Base-by-base conservation (phyloP, 2,888 invertebrate species). In the Aspidiotus rigidus region DNA sequence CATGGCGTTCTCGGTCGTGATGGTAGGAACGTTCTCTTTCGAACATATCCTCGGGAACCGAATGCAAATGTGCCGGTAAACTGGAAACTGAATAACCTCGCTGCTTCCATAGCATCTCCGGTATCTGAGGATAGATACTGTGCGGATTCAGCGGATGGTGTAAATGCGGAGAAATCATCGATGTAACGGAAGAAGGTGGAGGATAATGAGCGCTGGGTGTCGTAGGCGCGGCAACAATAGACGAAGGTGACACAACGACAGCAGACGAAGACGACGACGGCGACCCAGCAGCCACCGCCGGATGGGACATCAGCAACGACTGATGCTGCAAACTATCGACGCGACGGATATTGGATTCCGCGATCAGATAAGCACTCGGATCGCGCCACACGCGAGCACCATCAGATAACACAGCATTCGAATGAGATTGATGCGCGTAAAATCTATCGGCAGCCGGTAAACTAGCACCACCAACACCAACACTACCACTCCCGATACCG, bases 311-410 rank as follows among this genome's bases (percentile, higher is more conserved):
- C 83, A 83, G 83, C 75, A 83, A 81, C 77, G 84, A 80, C 72
- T 82, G 81, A 76, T 84, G 84, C 76, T 84, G 83, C 71, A 83
- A 81, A 74, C 83, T 83, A 75, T 84, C 83, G 69, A 85, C 83
- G 81, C 84, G 84, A 74, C 81, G 79, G 72, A 83, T 80, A 77
- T 79, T 79, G 74, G 79, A 79, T 76, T 81, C 81, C 73, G 77
- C 77, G 75, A 79, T 80, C 77, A 79, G 77, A 75, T 80, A 77
- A 73, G 82, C 77, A 76, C 79, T 80, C 73, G 83, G 83, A 77
- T 84, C 83, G 74, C 83, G 79, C 80, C 83, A 84, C 75, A 83
- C 82, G 76, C 81, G 61, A 16, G 64, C 72, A 66, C 71, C 71
- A 69, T 69, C 72, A 69, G 71, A 62, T 64, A 70, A 40, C 8